phyloP scores from a whole-genome alignment of 2,113 vertebrate genomes.

The Bufo bufo region DNA sequence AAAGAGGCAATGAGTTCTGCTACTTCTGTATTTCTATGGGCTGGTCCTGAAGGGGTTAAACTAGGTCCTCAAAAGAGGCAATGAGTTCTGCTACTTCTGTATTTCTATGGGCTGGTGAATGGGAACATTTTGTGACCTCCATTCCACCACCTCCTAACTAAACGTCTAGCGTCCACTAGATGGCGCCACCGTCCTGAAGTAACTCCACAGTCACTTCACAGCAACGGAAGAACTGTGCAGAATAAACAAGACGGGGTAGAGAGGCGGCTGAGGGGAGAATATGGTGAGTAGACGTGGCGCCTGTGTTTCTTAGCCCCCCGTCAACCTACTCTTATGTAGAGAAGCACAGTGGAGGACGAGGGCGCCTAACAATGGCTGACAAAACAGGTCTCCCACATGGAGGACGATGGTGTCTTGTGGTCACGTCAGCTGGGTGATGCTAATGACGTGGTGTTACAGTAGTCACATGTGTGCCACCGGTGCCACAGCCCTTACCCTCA shows the following conservation, averaged over 20 bases:
- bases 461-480: neutral
- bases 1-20: no score
- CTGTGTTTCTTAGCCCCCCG: neutral
- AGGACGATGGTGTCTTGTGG: neutral
- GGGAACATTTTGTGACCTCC: no score
- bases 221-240: conserved; percentile 21
- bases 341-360: no score
- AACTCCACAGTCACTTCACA: neutral
- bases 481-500: no score
- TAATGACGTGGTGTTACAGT: neutral
- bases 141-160: no score
- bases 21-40: no score
- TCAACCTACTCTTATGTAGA: neutral
- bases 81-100: no score
- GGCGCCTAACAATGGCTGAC: no score
- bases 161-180: neutral
- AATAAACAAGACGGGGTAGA: neutral
- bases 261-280: neutral
- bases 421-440: neutral
- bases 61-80: no score
- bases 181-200: neutral
- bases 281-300: conserved; percentile 11
- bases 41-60: no score
- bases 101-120: no score
- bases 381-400: neutral